These are phyloP conservation scores for Garra rufa DNA, from an alignment of 2,113 vertebrate species.

Conservation along the genomic window DNA sequence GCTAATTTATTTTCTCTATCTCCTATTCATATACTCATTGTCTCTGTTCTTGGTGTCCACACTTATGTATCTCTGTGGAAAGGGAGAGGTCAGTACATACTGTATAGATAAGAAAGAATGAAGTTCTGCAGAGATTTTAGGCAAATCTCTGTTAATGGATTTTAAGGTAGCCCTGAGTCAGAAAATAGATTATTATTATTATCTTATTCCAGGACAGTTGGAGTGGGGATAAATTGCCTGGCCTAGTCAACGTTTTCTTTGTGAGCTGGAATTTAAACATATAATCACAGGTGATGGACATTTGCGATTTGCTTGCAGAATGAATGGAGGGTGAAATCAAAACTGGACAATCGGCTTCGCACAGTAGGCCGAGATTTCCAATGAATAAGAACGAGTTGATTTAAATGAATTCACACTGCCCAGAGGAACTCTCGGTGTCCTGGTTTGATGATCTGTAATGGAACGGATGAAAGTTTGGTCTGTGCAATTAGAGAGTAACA, in stretches of 20 bases:
- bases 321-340: conserved; percentile 43
- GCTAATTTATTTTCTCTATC: not conserved
- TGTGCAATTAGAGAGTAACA: conserved; percentile 17
- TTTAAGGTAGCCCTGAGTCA: conserved; percentile 35
- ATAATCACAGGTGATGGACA: conserved; percentile 45
- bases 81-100: not conserved
- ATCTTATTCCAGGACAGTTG: conserved; percentile 35
- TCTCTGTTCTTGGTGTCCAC: conserved; percentile 26
- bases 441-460: conserved; percentile 28
- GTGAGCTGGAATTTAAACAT: conserved; percentile 32
- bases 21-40: conserved; percentile 21
- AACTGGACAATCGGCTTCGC: conserved; percentile 14
- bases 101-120: not conserved
- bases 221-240: not conserved
- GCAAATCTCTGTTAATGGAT: conserved; percentile 45
- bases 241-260: conserved; percentile 8
- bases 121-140: not conserved
- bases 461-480: conserved; percentile 15
- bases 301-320: conserved; percentile 45
- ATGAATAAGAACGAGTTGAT: conserved; percentile 32
- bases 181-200: conserved; percentile 49
- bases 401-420: conserved; percentile 38
- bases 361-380: not conserved
- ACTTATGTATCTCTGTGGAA: conserved; percentile 35
- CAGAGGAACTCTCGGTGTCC: not conserved